Evolutionary conservation across 2,113 vertebrate genomes (phyloP), one percentile per base, ranked within the genome.

Genomic region (Dolichallabes microphthalmus): DNA sequence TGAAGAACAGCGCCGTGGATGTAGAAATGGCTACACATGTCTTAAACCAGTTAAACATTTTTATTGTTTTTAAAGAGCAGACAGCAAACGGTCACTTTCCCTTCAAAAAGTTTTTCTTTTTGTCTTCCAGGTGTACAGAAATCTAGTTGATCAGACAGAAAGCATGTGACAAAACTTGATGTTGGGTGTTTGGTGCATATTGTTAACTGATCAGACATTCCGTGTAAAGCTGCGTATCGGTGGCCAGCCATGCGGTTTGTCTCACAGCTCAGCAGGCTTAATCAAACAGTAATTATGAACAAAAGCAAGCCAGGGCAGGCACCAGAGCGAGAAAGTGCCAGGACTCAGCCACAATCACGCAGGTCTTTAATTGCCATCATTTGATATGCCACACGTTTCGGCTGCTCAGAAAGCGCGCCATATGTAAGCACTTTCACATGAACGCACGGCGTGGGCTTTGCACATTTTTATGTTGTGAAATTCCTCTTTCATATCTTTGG

Each of bases 241-340:
- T 93, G 94, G 85, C 88, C 89, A 88, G 86, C 81, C 85, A 93
- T 84, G 85, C 50, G 32, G 90, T 88, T 89, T 90, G 90, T 93
- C 93, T 93, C 93, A 92, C 89, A 94, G 89, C 90, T 89, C 88
- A 84, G 88, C 91, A 92, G 94, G 91, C 91, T 93, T 94, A 93
- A 96, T 94, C 89, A 92, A 95, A 95, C 86, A 96, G 91, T 91
- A 95, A 95, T 78, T 94, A 94, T 85, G 90, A 93, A 94, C 35
- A 93, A 94, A 94, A 95, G 90, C 91, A 93, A 95, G 93, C 91
- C 87, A 80, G 88, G 90, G 88, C 91, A 95, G 92, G 93, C 88
- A 91, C 61, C 85, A 88, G 79, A 90, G 85, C 83, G 83, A 83
- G 60, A 89, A 88, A 91, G 91, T 83, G 88, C 75, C 85, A 85